Conservation (phyloP, 2,113 vertebrate species). For the Eptesicus fuscus region DNA sequence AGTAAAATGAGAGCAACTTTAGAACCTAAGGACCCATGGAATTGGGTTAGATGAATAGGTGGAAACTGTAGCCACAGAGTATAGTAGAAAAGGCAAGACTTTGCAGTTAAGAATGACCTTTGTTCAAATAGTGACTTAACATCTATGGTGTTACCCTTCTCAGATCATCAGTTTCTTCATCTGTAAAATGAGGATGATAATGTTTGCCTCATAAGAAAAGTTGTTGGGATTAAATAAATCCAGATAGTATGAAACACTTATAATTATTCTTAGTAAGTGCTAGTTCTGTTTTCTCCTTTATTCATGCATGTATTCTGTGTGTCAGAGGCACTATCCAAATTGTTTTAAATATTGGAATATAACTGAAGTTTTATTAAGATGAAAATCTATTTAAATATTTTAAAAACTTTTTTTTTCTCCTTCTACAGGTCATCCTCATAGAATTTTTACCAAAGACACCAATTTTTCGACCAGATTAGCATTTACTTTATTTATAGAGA, state of each 20-base stretch:
- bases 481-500: slow-evolving; percentile 82
- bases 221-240: not conserved
- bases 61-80: not conserved
- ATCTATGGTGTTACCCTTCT: not conserved
- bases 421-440: slow-evolving; percentile 96
- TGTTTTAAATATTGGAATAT: not conserved
- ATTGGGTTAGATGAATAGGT: not conserved
- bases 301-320: not conserved
- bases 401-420: slow-evolving; percentile 62
- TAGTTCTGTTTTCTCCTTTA: not conserved
- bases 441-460: slow-evolving; percentile 99
- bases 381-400: slow-evolving; percentile 14
- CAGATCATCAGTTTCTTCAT: not conserved
- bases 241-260: not conserved
- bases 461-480: slow-evolving; percentile 98
- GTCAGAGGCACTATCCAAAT: not conserved
- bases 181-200: not conserved
- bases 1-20: not conserved
- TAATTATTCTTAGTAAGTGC: not conserved
- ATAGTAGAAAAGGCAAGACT: not conserved
- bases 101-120: not conserved
- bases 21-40: not conserved
- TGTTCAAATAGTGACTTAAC: not conserved
- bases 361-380: slow-evolving; percentile 23
- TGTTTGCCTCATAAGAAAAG: not conserved